A percentile compares a stretch with the other conserved stretches of the same genome.
phyloP scores from a whole-genome alignment of 2,888 invertebrate species.

The Andrena hattorfiana region DNA sequence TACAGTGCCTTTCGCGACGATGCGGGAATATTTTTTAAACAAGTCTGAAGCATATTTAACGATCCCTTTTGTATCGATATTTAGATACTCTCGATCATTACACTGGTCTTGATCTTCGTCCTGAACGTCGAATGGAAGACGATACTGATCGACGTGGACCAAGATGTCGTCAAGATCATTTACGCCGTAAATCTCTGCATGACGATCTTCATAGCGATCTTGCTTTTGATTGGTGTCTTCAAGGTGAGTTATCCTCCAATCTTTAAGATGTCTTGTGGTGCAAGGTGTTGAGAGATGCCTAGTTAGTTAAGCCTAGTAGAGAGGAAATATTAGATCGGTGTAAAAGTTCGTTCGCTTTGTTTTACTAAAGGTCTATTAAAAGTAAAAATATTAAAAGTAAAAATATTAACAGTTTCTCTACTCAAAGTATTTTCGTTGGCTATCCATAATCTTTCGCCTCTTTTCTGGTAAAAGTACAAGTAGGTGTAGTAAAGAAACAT shows the following conservation, averaged over 20 bases:
- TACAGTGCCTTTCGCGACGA: slow-evolving; percentile 48
- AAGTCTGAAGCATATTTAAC: background rate
- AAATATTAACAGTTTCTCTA: no score
- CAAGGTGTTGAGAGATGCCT: background rate
- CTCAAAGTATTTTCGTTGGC: no score
- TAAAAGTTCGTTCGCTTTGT: no score
- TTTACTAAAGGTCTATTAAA: no score
- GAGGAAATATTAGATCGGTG: background rate
- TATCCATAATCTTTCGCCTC: no score
- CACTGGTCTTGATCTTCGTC: slow-evolving; percentile 89
- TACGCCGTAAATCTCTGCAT: slow-evolving; percentile 92
- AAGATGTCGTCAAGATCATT: slow-evolving; percentile 91
- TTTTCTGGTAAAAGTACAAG: no score
- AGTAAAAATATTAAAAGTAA: no score
- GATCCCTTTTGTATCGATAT: slow-evolving; percentile 39
- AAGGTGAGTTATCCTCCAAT: slow-evolving; percentile 87
- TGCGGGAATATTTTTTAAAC: background rate
- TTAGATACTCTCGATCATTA: slow-evolving; percentile 89
- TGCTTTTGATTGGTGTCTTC: slow-evolving; percentile 90
- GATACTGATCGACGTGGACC: slow-evolving; percentile 91
- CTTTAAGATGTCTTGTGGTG: no score
- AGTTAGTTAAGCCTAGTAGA: background rate
- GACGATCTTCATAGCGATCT: slow-evolving; percentile 92
- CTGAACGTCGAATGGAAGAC: slow-evolving; percentile 90
- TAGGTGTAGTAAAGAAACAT: no score